These are phyloP conservation scores for Steatornis caripensis DNA, from an alignment of 2,113 vertebrate genomes.

Conservation along the genomic window DNA sequence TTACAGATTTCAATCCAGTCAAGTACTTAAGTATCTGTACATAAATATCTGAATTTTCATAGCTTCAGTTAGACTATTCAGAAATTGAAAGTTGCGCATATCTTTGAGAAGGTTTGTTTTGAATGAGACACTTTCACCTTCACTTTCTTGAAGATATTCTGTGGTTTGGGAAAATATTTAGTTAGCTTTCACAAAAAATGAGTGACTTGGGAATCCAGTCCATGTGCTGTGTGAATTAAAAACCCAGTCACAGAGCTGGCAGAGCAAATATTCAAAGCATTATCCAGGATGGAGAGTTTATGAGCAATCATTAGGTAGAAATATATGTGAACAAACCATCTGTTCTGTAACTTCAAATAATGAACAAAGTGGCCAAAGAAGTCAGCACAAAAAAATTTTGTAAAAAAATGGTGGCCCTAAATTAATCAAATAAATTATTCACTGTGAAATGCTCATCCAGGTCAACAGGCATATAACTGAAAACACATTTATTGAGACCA, in stretches of 20 bases:
- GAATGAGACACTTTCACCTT: neutral
- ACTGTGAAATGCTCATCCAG: neutral
- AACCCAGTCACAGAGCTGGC: conserved; percentile 10
- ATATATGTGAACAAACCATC: conserved; percentile 53
- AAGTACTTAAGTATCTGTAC: neutral
- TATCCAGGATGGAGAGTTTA: neutral
- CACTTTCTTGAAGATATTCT: neutral
- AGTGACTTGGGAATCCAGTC: neutral
- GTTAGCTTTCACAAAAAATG: neutral
- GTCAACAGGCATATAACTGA: neutral
- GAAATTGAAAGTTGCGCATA: neutral
- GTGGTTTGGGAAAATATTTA: neutral
- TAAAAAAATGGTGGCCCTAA: neutral
- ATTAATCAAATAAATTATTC: neutral
- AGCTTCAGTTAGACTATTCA: neutral
- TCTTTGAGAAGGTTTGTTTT: neutral
- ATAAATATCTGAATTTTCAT: neutral
- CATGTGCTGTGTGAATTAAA: neutral
- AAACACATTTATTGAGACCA: neutral
- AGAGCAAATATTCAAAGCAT: neutral
- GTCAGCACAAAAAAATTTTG: neutral
- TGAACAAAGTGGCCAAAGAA: conserved; percentile 6
- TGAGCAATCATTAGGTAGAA: conserved; percentile 30
- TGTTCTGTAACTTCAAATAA: conserved; percentile 41
- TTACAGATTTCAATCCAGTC: neutral